Percentiles rank a stretch among this genome's conserved stretches.
phyloP scores from a whole-genome alignment of 1,140 invertebrate genomes.

The Ooceraea biroi region DNA sequence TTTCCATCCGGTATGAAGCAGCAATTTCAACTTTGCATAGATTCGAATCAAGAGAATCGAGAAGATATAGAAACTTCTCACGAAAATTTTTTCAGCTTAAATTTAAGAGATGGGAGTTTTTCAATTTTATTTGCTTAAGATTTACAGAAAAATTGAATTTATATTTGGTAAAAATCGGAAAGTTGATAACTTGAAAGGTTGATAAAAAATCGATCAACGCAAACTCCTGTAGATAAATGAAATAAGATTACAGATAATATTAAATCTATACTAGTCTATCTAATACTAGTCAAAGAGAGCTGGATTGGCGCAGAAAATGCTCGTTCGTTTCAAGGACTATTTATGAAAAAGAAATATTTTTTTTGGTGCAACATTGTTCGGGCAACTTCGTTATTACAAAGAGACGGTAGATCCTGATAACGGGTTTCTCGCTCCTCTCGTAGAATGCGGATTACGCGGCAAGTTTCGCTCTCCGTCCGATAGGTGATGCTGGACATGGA shows the following conservation, averaged over 20 bases:
- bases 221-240: too few relatives aligned
- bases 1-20: slow-evolving; percentile 34
- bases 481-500: slow-evolving; percentile 84
- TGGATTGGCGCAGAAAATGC: too few relatives aligned
- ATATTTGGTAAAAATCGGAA: too few relatives aligned
- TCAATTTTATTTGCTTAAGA: background rate
- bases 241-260: too few relatives aligned
- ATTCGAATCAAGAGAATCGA: background rate
- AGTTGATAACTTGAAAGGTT: too few relatives aligned
- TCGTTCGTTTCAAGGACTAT: background rate
- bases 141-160: background rate
- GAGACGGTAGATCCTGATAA: slow-evolving; percentile 70
- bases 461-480: slow-evolving; percentile 81
- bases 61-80: background rate
- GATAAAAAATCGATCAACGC: too few relatives aligned
- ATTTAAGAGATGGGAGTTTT: background rate
- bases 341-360: slow-evolving; percentile 44
- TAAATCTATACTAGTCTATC: too few relatives aligned
- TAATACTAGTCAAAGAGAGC: too few relatives aligned
- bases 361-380: slow-evolving; percentile 54
- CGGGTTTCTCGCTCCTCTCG: slow-evolving; percentile 72
- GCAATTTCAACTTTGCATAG: slow-evolving; percentile 13
- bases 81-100: background rate
- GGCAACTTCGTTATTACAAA: slow-evolving; percentile 41
- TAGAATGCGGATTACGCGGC: slow-evolving; percentile 80